Conservation (phyloP, 1,140 invertebrate genomes). For the Diuraphis noxia region DNA sequence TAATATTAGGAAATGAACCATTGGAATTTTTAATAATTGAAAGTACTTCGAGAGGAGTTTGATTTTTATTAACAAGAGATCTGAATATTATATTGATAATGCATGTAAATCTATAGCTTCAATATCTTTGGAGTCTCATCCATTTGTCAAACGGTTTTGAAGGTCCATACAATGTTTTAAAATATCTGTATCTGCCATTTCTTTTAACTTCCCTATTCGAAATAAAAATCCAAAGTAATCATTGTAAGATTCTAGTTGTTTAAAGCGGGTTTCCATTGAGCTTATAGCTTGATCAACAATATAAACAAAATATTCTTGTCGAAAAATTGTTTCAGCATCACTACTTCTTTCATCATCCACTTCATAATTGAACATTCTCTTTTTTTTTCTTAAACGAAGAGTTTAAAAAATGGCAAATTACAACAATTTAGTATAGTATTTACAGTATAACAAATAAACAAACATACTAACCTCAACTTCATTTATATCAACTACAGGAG, state of each 20-base stretch:
- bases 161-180: not conserved
- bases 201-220: not conserved
- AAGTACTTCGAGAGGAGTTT: not conserved
- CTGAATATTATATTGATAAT: not conserved
- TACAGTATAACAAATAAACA: too few relatives aligned
- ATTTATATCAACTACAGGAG: too few relatives aligned
- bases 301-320: not conserved
- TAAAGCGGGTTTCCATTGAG: not conserved
- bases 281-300: not conserved
- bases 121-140: not conserved
- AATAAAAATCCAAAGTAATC: slow-evolving; percentile 2
- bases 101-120: not conserved
- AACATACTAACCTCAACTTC: too few relatives aligned
- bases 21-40: not conserved
- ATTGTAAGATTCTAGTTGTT: not conserved
- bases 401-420: too few relatives aligned
- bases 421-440: too few relatives aligned
- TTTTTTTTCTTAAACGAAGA: not conserved
- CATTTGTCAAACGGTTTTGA: not conserved
- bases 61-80: not conserved
- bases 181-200: not conserved
- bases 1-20: slow-evolving; percentile 10
- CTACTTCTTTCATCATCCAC: not conserved
- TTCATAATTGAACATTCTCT: slow-evolving; percentile 21
- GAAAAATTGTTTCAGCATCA: not conserved